A percentile compares a stretch with the other conserved stretches of the same genome.
phyloP scores from a whole-genome alignment of 2,888 invertebrate genomes.

The Pilophorus perplexus region DNA sequence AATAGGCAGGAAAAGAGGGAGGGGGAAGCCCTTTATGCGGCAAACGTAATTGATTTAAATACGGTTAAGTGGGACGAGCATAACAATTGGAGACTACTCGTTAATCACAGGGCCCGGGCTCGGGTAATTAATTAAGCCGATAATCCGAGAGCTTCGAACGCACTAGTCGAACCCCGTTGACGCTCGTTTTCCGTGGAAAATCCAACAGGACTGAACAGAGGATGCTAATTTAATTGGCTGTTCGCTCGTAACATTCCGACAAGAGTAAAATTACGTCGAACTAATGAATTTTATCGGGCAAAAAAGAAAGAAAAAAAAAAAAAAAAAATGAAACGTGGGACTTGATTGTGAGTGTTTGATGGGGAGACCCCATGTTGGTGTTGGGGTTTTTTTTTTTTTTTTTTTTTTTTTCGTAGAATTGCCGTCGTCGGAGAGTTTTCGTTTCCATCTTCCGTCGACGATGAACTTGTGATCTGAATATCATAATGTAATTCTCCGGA shows the following conservation, averaged over 20 bases:
- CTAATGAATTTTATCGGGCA: neutral
- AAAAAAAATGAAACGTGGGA: too few species aligned
- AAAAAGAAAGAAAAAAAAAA: too few species aligned
- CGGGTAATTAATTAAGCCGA: conserved; percentile 33
- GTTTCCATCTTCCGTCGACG: too few species aligned
- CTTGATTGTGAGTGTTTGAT: too few species aligned
- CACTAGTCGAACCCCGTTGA: conserved; percentile 17
- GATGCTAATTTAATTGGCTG: conserved; percentile 4
- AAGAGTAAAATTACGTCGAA: neutral
- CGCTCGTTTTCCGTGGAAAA: conserved; percentile 8
- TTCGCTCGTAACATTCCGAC: neutral
- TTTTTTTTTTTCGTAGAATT: neutral
- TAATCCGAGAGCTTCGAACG: conserved; percentile 23
- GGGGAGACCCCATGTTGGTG: too few species aligned
- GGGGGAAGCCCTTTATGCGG: conserved; percentile 12
- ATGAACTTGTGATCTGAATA: too few species aligned
- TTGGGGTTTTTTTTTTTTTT: too few species aligned
- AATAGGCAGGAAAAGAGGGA: neutral
- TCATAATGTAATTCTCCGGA: too few species aligned
- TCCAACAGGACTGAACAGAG: conserved; percentile 3
- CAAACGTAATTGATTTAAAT: conserved; percentile 37
- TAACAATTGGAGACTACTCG: conserved; percentile 36
- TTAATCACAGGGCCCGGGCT: conserved; percentile 37
- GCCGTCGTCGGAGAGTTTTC: too few species aligned
- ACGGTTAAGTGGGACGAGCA: conserved; percentile 29